phyloP scores from a whole-genome alignment of 2,888 invertebrate genomes.

The Sarcophaga rosellei region DNA sequence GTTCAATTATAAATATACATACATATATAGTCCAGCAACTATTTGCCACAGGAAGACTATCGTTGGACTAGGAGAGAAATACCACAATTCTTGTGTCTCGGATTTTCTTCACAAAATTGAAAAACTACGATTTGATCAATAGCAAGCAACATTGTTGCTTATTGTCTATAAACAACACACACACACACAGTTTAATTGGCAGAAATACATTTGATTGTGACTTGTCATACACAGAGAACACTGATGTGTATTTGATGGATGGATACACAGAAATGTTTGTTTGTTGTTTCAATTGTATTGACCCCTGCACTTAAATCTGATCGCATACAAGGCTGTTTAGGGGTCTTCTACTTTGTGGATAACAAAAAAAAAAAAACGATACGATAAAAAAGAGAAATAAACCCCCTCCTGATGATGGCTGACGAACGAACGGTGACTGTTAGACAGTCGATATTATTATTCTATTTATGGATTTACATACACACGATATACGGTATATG shows the following conservation, averaged over 20 bases:
- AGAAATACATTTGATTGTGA: slow-evolving; percentile 48
- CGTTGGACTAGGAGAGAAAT: no score
- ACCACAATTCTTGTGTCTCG: no score
- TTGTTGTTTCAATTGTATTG: slow-evolving; percentile 70
- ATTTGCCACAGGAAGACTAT: no score
- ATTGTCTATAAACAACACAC: slow-evolving; percentile 41
- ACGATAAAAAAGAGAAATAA: neutral
- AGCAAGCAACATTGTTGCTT: slow-evolving; percentile 37
- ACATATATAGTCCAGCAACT: no score
- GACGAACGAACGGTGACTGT: no score
- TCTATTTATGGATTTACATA: neutral
- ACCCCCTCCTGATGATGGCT: no score
- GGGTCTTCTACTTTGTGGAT: slow-evolving; percentile 63
- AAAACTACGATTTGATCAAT: neutral
- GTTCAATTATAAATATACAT: no score
- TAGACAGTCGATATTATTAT: no score
- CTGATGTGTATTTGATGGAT: neutral
- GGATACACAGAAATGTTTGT: slow-evolving; percentile 23
- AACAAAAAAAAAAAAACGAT: neutral
- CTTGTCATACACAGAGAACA: neutral
- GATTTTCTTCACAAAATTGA: neutral
- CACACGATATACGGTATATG: slow-evolving; percentile 8
- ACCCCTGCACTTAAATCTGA: slow-evolving; percentile 79
- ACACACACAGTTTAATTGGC: slow-evolving; percentile 59
- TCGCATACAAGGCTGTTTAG: slow-evolving; percentile 78